Base-by-base conservation (phyloP, 2,888 invertebrate species). In the Xestoiulus laeticollis region DNA sequence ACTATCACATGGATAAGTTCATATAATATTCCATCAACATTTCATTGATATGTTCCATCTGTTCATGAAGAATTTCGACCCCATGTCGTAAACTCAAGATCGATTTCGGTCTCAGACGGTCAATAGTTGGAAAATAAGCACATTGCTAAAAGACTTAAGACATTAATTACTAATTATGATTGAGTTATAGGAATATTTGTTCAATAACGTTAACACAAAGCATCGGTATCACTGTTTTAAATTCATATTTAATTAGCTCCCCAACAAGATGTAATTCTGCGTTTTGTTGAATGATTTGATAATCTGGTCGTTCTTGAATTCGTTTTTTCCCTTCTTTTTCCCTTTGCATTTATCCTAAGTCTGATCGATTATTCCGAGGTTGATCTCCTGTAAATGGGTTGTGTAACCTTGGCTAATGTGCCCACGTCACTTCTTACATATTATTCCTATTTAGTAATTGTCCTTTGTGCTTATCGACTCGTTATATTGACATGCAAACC, bases 371-470 rank as follows among this genome's bases (percentile, higher is more conserved):
- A 68, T 68, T 68, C 68, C 22, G 68, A 68, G 68, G 68, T 68
- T 68, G 68, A 68, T 68, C 68, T 68, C 68, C 68, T 68, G 26
- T 68, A 68, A 68, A 68, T 68, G 68, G 68, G 68, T 68, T 68
- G 68, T 68, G 68, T 68, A 68, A 68, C 68, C 68, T 68, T 68
- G 68, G 22, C 68, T 68, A 68, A 68, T 68, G 68, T 68, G 68
- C 68, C 68, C 68, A 68, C 68, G 68, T 68, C 68, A 68, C 68
- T 68, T 68, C 68, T 26, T 19, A 26, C 26, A 68, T 68, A 68
- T 68, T 68, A 68, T 68, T 68, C 68, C 68, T 68, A 68, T 68
- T 68, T 68, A 22, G 68, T 68, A 68, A 68, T 68, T 68, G 68
- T 68, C 68, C 68, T 68, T 68, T 68, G 22, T 68, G 26, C 68